Evolutionary conservation across 1,140 invertebrate species (phyloP).

Genomic region (Leptinotarsa lineolata): DNA sequence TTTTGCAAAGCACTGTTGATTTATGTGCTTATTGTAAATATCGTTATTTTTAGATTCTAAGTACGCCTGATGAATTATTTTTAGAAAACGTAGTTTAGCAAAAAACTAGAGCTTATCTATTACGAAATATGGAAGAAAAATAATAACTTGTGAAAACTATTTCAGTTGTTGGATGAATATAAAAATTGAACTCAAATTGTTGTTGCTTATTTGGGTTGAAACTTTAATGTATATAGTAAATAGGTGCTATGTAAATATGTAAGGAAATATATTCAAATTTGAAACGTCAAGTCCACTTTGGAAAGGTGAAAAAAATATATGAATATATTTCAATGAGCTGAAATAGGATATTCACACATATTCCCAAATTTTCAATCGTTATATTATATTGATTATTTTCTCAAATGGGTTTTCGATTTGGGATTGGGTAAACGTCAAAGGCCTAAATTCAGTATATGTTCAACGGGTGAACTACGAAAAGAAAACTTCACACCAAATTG

Average conservation of each 20-base stretch:
- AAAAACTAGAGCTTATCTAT: conserved; percentile 20
- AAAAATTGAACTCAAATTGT: background rate
- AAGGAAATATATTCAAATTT: background rate
- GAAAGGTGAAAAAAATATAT: background rate
- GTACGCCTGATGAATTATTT: conserved; percentile 26
- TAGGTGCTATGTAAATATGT: conserved; percentile 9
- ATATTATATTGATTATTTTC: no score
- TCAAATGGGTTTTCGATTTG: no score
- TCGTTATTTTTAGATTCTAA: conserved; percentile 36
- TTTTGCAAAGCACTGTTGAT: conserved; percentile 51
- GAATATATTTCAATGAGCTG: background rate
- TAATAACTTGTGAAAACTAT: conserved; percentile 4
- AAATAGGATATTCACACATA: no score
- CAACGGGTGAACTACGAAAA: no score
- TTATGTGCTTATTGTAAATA: conserved; percentile 41
- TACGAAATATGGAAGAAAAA: conserved; percentile 25
- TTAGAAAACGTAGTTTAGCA: conserved; percentile 7
- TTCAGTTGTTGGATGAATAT: conserved; percentile 17
- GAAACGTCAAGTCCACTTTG: background rate
- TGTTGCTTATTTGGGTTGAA: background rate
- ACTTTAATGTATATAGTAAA: background rate
- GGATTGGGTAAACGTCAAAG: no score
- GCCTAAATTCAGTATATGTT: no score
- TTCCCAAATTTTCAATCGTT: no score
- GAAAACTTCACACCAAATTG: no score